phyloP scores from a whole-genome alignment of 1,140 invertebrate genomes.

The Heliothis virescens region DNA sequence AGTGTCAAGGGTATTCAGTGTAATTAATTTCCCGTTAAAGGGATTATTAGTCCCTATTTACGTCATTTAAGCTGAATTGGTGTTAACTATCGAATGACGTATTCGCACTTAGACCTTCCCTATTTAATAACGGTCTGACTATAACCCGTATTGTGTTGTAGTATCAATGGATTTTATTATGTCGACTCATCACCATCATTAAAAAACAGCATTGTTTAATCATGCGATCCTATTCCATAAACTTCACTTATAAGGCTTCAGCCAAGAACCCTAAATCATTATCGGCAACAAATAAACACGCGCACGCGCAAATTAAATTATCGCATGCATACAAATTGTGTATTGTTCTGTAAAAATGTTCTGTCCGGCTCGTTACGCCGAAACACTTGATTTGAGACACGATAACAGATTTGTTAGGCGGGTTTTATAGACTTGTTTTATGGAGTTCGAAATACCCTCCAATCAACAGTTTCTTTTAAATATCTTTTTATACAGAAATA shows the following conservation, averaged over 20 bases:
- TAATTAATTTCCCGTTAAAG: neutral
- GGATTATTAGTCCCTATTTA: neutral
- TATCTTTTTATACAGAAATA: too few species aligned
- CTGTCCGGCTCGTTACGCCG: neutral
- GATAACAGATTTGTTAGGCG: neutral
- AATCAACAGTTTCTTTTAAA: too few species aligned
- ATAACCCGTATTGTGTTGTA: too few species aligned
- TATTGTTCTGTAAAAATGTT: constrained; percentile 51
- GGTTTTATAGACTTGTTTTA: neutral
- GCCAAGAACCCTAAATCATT: constrained; percentile 11
- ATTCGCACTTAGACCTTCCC: too few species aligned
- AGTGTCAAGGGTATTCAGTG: neutral
- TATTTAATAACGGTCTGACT: too few species aligned
- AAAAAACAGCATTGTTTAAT: neutral
- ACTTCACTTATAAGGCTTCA: constrained; percentile 16
- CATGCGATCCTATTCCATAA: constrained; percentile 1
- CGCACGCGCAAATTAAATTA: constrained; percentile 53
- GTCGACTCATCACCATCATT: neutral
- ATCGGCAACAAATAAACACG: constrained; percentile 33
- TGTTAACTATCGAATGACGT: neutral
- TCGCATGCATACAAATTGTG: constrained; percentile 49
- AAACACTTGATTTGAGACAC: constrained; percentile 11
- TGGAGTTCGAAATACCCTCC: too few species aligned
- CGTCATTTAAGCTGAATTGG: constrained; percentile 3
- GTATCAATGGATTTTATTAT: too few species aligned